phyloP scores from a whole-genome alignment of 1,140 invertebrate genomes.

The Scaptomyza graminum region DNA sequence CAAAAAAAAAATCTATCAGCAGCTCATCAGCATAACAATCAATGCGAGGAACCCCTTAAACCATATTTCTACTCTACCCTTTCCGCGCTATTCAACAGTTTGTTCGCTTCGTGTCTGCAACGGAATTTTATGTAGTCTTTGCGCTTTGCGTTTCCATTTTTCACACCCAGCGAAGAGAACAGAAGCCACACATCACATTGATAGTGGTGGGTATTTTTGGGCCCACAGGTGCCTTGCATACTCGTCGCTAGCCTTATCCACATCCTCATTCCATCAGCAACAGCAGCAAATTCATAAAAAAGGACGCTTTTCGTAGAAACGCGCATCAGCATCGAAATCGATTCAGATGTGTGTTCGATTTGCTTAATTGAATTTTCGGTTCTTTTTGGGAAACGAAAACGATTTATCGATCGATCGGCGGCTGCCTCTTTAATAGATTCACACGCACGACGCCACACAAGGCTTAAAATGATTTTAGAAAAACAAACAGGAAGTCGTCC shows the following conservation, averaged over 20 bases:
- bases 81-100: background rate
- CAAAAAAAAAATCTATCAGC: slow-evolving; percentile 16
- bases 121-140: slow-evolving; percentile 37
- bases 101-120: slow-evolving; percentile 20
- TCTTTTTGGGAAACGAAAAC: slow-evolving; percentile 30
- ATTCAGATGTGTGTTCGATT: slow-evolving; percentile 67
- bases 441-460: slow-evolving; percentile 61
- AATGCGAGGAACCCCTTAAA: slow-evolving; percentile 44
- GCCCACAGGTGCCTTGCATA: slow-evolving; percentile 51
- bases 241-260: background rate
- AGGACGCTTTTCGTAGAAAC: slow-evolving; percentile 63
- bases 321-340: slow-evolving; percentile 46
- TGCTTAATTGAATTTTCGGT: slow-evolving; percentile 71
- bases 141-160: slow-evolving; percentile 39
- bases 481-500: background rate
- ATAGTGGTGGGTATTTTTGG: slow-evolving; percentile 5
- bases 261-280: background rate
- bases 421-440: slow-evolving; percentile 68
- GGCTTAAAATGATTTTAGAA: background rate
- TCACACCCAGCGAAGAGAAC: slow-evolving; percentile 41
- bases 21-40: slow-evolving; percentile 71
- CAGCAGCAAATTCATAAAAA: slow-evolving; percentile 27
- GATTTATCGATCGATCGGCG: slow-evolving; percentile 21
- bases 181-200: slow-evolving; percentile 8
- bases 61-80: slow-evolving; percentile 13